These are phyloP conservation scores for Scortum barcoo DNA, from an alignment of 2,113 vertebrate genomes.

Conservation along the genomic window DNA sequence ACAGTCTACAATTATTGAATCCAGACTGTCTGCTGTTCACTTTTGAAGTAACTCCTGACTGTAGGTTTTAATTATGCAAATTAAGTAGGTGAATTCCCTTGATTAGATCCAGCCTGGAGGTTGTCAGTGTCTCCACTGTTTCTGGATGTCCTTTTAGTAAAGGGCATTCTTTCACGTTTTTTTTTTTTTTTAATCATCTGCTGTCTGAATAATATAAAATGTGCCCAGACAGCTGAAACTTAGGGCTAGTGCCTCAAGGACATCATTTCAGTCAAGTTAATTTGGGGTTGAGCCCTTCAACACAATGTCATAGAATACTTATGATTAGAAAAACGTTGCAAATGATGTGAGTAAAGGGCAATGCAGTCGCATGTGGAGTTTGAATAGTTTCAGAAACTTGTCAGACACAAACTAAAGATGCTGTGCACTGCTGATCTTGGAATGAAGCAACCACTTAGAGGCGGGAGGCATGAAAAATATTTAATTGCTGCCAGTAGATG, in stretches of 20 bases:
- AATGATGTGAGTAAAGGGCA: slow-evolving; percentile 20
- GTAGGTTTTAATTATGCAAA: slow-evolving; percentile 72
- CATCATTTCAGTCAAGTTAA: slow-evolving; percentile 54
- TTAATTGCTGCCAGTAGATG: slow-evolving; percentile 59
- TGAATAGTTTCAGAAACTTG: slow-evolving; percentile 25
- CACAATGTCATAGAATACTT: slow-evolving; percentile 34
- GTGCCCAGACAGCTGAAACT: slow-evolving; percentile 34
- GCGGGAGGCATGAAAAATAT: slow-evolving; percentile 48
- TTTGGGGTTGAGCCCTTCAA: slow-evolving; percentile 34
- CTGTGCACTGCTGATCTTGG: slow-evolving; percentile 40
- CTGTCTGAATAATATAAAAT: slow-evolving; percentile 43
- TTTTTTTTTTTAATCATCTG: slow-evolving; percentile 53
- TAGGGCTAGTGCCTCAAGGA: slow-evolving; percentile 39
- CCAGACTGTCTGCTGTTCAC: slow-evolving; percentile 63
- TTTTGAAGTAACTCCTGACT: slow-evolving; percentile 54
- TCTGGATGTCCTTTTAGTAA: slow-evolving; percentile 43
- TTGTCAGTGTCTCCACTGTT: slow-evolving; percentile 31
- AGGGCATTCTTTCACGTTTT: slow-evolving; percentile 34
- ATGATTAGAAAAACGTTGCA: slow-evolving; percentile 35
- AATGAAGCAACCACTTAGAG: slow-evolving; percentile 24
- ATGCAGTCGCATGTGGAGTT: slow-evolving; percentile 12
- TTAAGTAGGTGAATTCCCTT: slow-evolving; percentile 60
- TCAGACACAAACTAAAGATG: slow-evolving; percentile 65
- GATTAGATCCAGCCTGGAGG: slow-evolving; percentile 56
- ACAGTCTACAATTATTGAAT: slow-evolving; percentile 59